These are phyloP conservation scores for Pyrrhosoma nymphula DNA, from an alignment of 2,888 invertebrate species.

Conservation along the genomic window DNA sequence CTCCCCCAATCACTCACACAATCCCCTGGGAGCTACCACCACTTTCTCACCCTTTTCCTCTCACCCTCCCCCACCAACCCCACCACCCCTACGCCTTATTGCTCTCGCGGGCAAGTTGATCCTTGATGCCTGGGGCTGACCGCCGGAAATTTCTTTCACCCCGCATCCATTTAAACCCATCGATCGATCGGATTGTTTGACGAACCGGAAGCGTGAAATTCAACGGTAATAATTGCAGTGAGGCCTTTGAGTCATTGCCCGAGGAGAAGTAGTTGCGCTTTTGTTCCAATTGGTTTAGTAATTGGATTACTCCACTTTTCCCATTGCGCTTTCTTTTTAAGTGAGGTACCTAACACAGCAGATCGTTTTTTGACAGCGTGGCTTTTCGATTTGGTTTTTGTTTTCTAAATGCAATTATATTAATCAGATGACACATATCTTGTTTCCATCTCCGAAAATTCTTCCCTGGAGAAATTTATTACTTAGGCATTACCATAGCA, in stretches of 20 bases:
- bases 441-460: no score
- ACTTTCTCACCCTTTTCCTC: no score
- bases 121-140: neutral
- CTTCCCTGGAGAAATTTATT: no score
- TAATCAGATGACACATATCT: no score
- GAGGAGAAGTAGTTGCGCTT: neutral
- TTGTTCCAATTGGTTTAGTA: neutral
- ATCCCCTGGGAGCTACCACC: no score
- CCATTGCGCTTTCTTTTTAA: neutral
- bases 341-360: no score
- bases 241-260: neutral
- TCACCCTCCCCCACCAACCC: neutral
- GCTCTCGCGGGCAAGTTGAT: constrained; percentile 12
- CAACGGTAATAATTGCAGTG: constrained; percentile 33
- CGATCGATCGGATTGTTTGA: constrained; percentile 40
- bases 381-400: no score
- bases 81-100: neutral
- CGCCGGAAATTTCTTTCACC: neutral
- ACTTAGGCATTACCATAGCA: no score
- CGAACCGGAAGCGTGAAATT: constrained; percentile 55
- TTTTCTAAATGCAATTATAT: no score
- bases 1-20: no score
- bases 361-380: no score
- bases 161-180: constrained; percentile 21
- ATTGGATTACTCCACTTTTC: neutral